Percentiles rank a stretch among this genome's conserved stretches.
Evolutionary conservation across 2,797 vertebrate genomes (phyloP).

Genomic region (Syngnathus rostellatus): DNA sequence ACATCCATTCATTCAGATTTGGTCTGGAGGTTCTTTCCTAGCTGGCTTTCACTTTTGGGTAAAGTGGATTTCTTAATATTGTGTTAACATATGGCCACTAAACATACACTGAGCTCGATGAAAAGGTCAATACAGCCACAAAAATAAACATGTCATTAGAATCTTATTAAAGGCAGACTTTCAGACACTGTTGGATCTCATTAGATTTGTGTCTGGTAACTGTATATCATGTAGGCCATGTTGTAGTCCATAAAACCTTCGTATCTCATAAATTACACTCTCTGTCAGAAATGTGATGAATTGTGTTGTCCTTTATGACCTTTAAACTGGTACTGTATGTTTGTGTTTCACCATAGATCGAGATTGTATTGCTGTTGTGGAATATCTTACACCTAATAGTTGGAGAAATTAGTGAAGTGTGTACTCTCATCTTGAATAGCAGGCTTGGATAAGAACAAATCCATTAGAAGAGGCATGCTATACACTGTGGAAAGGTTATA

Average conservation of each 20-base stretch:
- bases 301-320: background rate
- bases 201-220: background rate
- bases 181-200: background rate
- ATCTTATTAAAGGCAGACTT: background rate
- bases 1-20: background rate
- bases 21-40: background rate
- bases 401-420: background rate
- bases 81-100: too few species aligned
- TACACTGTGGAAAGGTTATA: slow-evolving; percentile 3
- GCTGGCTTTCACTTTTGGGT: background rate
- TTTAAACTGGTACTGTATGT: background rate
- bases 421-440: background rate
- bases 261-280: background rate
- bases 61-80: too few species aligned
- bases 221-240: background rate
- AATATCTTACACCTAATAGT: background rate
- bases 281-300: background rate
- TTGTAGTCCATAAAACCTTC: background rate
- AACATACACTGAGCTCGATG: background rate
- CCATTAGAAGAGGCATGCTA: background rate
- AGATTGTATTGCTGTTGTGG: background rate
- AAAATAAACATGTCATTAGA: background rate
- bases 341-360: background rate
- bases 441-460: background rate
- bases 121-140: background rate